Base-by-base conservation (phyloP, 2,888 invertebrate genomes). In the Eupithecia subumbrata region DNA sequence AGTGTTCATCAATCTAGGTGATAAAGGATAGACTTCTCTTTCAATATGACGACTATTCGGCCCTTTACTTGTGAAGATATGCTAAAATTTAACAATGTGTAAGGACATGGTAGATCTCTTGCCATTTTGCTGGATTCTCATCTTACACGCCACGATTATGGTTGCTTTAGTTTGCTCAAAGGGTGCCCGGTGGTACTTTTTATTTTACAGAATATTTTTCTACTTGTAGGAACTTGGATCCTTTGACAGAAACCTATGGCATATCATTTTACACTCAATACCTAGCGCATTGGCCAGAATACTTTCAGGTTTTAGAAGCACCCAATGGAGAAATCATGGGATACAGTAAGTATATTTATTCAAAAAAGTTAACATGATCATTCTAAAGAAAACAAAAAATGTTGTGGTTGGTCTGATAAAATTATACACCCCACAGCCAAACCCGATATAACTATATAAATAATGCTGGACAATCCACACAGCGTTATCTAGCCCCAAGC, bases 261-360 rank as follows among this genome's bases (percentile, higher is more conserved):
- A 93, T 98, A 73, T 97, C 98, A 11, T 99, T 99, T 95, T 99
- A 99, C 88, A 98, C 99, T 93, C 99, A 99, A 88, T 99, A 99
- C 93, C 94, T 99, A 87, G 98, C 99, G 14, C 98, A 99, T 88
- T 99, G 99, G 99, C 99, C 99, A 0, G 99, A 99, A 92, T 99
- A 99, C 91, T 99, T 99, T 91, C 98, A 99, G 95, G 98, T 99
- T 25, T 98, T 99, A 5, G 99, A 99, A 95, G 98, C 99, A 25
- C 98, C 99, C 7, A 97, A 97, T 90, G 99, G 99, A 5, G 97
- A 98, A 94, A 98, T 99, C 78, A 99, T 99, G 98, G 99, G 99
- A 80, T 99, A 99, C 89, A 99, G 99, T 99, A 89, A 82, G 90
- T 86, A 66, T 68, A 43, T 3, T 37, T 16, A 48, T 64, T 60